A percentile compares a stretch with the other conserved stretches of the same genome.
These are phyloP conservation scores for Tragelaphus imberbis DNA, from an alignment of 2,113 vertebrate species.

Conservation along the genomic window DNA sequence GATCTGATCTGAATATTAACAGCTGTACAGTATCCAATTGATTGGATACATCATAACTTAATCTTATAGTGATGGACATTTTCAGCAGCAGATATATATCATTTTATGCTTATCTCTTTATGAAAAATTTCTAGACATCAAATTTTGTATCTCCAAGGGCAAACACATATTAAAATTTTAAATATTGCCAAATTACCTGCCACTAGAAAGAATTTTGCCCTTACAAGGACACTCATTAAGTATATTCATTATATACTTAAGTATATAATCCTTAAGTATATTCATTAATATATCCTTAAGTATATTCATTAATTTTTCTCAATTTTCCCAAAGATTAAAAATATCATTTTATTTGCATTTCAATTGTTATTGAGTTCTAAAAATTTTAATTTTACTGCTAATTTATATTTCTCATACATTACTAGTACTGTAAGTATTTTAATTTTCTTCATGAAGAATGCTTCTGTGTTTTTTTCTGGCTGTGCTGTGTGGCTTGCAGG, in stretches of 20 bases:
- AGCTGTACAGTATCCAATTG: background rate
- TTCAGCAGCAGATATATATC: background rate
- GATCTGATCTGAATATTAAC: background rate
- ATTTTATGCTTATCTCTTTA: slow-evolving; percentile 71
- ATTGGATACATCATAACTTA: background rate
- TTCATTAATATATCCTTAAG: background rate
- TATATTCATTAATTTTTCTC: background rate
- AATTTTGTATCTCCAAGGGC: background rate
- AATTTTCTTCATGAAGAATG: background rate
- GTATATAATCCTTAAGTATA: background rate
- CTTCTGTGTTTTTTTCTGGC: background rate
- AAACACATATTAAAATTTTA: background rate
- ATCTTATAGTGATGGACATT: background rate
- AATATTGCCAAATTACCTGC: background rate
- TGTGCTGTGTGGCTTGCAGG: background rate
- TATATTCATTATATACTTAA: no score
- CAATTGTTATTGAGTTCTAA: background rate
- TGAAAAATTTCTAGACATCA: background rate
- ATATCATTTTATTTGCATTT: background rate
- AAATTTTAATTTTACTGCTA: background rate
- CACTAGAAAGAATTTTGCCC: background rate
- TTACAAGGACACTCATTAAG: background rate
- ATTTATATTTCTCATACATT: background rate
- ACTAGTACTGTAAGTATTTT: background rate
- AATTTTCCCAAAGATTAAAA: background rate